Evolutionary conservation across 2,797 vertebrate genomes (phyloP).

Genomic region (Dallia pectoralis): DNA sequence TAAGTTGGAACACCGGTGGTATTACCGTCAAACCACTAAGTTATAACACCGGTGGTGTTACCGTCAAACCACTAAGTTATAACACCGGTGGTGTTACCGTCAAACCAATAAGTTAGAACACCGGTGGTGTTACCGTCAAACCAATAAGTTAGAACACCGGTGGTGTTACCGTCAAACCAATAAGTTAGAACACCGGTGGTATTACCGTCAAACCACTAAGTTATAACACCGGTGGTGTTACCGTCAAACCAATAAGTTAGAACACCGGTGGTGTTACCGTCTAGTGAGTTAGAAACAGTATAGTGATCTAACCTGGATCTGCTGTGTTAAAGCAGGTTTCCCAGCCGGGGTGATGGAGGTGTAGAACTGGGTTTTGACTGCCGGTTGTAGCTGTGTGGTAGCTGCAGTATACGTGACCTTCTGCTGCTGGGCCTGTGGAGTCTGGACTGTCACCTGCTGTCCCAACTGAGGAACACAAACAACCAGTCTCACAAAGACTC

Average conservation of each 20-base stretch:
- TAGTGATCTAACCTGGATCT: slow-evolving; percentile 75
- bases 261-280: too few species aligned
- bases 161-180: too few species aligned
- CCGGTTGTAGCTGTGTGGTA: slow-evolving; percentile 74
- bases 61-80: too few species aligned
- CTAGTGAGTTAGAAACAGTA: too few species aligned
- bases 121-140: too few species aligned
- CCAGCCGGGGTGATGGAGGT: slow-evolving; percentile 79
- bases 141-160: neutral
- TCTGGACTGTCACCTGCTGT: slow-evolving; percentile 84
- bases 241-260: neutral
- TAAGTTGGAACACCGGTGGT: too few species aligned
- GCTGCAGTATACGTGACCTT: slow-evolving; percentile 81
- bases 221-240: too few species aligned
- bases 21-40: neutral
- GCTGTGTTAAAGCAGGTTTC: slow-evolving; percentile 79
- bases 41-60: too few species aligned
- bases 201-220: too few species aligned
- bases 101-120: too few species aligned
- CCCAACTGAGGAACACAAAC: slow-evolving; percentile 64
- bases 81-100: too few species aligned
- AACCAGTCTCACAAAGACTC: neutral
- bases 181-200: too few species aligned
- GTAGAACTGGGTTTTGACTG: slow-evolving; percentile 86
- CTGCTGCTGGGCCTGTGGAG: slow-evolving; percentile 76